A percentile compares a stretch with the other conserved stretches of the same genome.
phyloP scores from a whole-genome alignment of 2,888 invertebrate genomes.

The Drosophila neotestacea region DNA sequence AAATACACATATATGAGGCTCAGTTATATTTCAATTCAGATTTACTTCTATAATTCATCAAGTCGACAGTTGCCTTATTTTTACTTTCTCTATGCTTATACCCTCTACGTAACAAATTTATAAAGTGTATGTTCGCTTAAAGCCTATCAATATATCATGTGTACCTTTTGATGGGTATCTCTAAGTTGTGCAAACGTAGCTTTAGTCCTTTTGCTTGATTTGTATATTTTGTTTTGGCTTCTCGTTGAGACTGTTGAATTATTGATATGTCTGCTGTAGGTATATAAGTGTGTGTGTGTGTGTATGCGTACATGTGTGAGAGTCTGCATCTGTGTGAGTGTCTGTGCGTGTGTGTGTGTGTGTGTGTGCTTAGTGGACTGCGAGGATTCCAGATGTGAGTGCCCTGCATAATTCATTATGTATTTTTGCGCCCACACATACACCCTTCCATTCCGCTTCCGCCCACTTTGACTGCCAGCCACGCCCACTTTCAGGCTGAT shows the following conservation, averaged over 20 bases:
- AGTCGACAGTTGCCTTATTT: conserved; percentile 45
- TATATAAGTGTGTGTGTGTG: conserved; percentile 28
- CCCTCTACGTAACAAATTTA: neutral
- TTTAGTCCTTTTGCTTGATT: conserved; percentile 31
- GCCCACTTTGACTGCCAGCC: conserved; percentile 21
- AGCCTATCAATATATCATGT: neutral
- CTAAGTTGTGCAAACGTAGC: conserved; percentile 8
- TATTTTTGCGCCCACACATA: conserved; percentile 44
- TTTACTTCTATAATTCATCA: conserved; percentile 77
- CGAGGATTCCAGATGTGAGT: conserved; percentile 55
- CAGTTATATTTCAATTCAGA: conserved; percentile 75
- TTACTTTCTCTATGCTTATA: conserved; percentile 10
- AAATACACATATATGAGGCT: conserved; percentile 25
- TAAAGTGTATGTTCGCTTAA: conserved; percentile 7
- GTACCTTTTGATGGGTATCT: conserved; percentile 10
- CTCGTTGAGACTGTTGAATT: conserved; percentile 66
- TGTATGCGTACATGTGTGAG: conserved; percentile 16
- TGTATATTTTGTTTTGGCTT: conserved; percentile 59
- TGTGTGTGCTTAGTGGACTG: conserved; percentile 52
- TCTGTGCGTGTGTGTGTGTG: conserved; percentile 8
- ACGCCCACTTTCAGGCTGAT: conserved; percentile 16
- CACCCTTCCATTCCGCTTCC: neutral
- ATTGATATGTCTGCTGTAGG: conserved; percentile 64
- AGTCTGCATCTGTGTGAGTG: neutral
- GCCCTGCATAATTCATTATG: conserved; percentile 60